Base-by-base conservation (phyloP, 2,113 vertebrate species). In the Cygnus buccinator region DNA sequence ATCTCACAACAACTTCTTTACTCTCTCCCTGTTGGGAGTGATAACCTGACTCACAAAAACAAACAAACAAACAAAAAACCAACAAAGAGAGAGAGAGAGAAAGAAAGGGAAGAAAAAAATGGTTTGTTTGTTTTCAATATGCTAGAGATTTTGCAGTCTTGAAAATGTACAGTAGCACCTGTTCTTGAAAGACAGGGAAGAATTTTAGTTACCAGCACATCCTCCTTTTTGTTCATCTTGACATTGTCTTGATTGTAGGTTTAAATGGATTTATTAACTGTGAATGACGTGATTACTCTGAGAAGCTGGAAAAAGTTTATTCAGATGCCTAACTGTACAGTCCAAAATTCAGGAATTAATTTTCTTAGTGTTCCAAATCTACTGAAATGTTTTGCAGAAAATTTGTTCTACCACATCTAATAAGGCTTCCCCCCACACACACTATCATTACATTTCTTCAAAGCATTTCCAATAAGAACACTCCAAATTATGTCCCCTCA, bases 401-500 rank as follows among this genome's bases (percentile, higher is more conserved):
- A 97, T 96, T 97, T 67, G 95, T 97, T 96, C 94, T 95, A 93
- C 93, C 79, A 86, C 58, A 93, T 80, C 92, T 97, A 97, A 97
- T 97, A 97, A 96, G 90, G 71, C 59, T 84, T 91, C 48, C 48
- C 46, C 46, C 46, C 20, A 48, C 46, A 48, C 2, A 10, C 22
- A 25, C 48, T 50, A 23, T 50, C 48, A 50, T 50, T 50, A 50
- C 48, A 50, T 50, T 50, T 50, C 48, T 50, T 50, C 48, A 22
- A 50, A 96, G 88, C 96, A 84, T 97, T 97, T 97, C 95, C 96
- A 97, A 77, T 97, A 97, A 97, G 98, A 98, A 97, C 97, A 71
- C 97, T 98, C 93, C 97, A 97, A 97, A 98, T 97, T 96, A 97
- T 96, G 94, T 95, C 95, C 97, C 97, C 97, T 97, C 91, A 98